Evolutionary conservation across 2,888 invertebrate genomes (phyloP), one percentile per base, ranked within the genome.

Genomic region (Laspeyria flexula): DNA sequence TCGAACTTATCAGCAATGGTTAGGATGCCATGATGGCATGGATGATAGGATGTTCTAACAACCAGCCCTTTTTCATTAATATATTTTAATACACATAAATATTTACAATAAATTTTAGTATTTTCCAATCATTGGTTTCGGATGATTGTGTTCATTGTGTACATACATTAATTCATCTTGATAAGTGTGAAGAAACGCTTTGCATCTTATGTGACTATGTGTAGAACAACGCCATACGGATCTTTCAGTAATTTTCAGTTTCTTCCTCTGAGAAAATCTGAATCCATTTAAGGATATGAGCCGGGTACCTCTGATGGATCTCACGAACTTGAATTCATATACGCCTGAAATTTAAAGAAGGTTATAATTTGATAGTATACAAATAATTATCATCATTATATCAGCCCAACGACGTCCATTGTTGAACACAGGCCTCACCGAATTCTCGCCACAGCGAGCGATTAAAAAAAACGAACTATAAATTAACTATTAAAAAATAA

Each of bases 201-300:
- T 49, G 10, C 56, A 56, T 1, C 56, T 44, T 10, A 41, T 13
- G 31, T 25, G 37, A 21, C 38, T 44, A 37, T 52, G 56, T 1
- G 63, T 61, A 0, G 63, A 60, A 55, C 66, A 77, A 10, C 69
- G 53, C 75, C 75, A 77, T 15, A 55, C 53, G 0, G 37, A 46
- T 30, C 49, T 56, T n/a, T 30, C 23, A 31, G 21, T 38, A 27
- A 9, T 10, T 21, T 29, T 48, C 4, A 29, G 42, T n/a, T 16
- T 35, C 35, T 61, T 57, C 4, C 43, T 47, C 18, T 54, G 47
- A 10, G 58, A 60, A 23, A 58, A 65, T 21, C 62, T 46, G 27
- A 35, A 69, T 1, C 60, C 64, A 3, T 54, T 41, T 12, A 66
- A 21, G 1, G 49, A 11, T 5, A 70, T 44, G 0, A 70, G 54